These are phyloP conservation scores for Lumbricus terrestris DNA, from an alignment of 2,888 invertebrate genomes.

Conservation along the genomic window DNA sequence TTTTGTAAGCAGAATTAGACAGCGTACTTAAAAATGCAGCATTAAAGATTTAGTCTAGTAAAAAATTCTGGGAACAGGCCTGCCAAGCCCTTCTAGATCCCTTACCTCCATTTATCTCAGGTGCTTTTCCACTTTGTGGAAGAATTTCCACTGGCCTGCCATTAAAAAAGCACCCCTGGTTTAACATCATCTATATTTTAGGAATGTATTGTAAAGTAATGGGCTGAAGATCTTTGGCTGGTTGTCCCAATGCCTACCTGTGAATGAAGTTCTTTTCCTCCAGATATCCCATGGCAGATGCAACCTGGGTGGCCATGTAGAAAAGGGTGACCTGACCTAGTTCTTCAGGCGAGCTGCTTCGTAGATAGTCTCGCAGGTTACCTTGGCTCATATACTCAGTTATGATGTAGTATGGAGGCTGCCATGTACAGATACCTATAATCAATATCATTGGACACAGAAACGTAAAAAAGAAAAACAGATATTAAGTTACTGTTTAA, in stretches of 20 bases:
- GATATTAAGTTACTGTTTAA: not conserved
- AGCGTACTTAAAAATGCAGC: too few species aligned
- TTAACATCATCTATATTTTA: too few species aligned
- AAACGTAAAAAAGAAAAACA: not conserved
- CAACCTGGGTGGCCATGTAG: slow-evolving; percentile 99
- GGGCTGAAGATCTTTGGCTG: too few species aligned
- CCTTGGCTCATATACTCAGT: slow-evolving; percentile 99
- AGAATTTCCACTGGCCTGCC: too few species aligned
- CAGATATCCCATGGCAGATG: slow-evolving; percentile 96
- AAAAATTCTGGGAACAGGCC: too few species aligned
- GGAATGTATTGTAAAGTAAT: too few species aligned
- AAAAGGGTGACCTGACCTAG: slow-evolving; percentile 92
- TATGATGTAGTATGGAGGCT: slow-evolving; percentile 98
- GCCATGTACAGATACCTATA: slow-evolving; percentile 68
- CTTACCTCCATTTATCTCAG: too few species aligned
- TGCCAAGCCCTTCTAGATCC: too few species aligned
- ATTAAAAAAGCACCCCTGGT: too few species aligned
- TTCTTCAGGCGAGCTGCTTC: slow-evolving; percentile 66
- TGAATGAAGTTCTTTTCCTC: slow-evolving; percentile 89
- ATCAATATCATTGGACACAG: not conserved
- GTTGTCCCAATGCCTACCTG: slow-evolving; percentile 41
- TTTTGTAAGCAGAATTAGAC: too few species aligned
- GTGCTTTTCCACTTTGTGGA: too few species aligned
- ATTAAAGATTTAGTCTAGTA: too few species aligned
- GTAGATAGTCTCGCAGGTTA: slow-evolving; percentile 89